phyloP scores from a whole-genome alignment of 2,113 vertebrate species.

The Planiliza haematocheilus region DNA sequence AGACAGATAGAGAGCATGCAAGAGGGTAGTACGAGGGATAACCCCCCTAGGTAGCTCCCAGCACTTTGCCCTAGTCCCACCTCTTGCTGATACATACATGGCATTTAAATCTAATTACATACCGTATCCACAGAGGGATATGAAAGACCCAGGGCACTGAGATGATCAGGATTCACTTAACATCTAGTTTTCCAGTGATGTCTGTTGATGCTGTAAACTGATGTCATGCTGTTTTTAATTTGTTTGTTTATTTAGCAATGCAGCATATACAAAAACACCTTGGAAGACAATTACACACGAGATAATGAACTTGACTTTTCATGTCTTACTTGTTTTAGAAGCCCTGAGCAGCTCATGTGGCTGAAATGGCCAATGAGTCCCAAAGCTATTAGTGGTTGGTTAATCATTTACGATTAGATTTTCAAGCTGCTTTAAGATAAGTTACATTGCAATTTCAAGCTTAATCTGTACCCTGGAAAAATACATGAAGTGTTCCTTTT shows the following conservation, averaged over 20 bases:
- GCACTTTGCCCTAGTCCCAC: slow-evolving; percentile 37
- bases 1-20: no score
- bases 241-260: neutral
- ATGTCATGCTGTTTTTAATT: neutral
- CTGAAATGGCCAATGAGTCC: slow-evolving; percentile 8
- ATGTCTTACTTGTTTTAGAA: neutral
- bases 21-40: no score
- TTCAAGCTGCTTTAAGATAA: slow-evolving; percentile 7
- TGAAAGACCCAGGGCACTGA: slow-evolving; percentile 10
- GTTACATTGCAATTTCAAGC: slow-evolving; percentile 8
- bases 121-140: slow-evolving; percentile 30
- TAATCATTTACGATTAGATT: slow-evolving; percentile 34
- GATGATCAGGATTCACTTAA: slow-evolving; percentile 17
- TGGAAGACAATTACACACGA: neutral
- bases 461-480: slow-evolving; percentile 1
- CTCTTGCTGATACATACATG: slow-evolving; percentile 44
- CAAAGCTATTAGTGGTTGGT: slow-evolving; percentile 11
- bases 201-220: neutral
- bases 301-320: neutral
- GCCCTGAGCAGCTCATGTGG: neutral
- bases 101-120: slow-evolving; percentile 63
- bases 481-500: slow-evolving; percentile 7
- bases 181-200: slow-evolving; percentile 11
- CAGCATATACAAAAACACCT: neutral
- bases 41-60: slow-evolving; percentile 21